A percentile compares a stretch with the other conserved stretches of the same genome.
Evolutionary conservation across 2,888 invertebrate genomes (phyloP).

Genomic region (Latheticus oryzae): DNA sequence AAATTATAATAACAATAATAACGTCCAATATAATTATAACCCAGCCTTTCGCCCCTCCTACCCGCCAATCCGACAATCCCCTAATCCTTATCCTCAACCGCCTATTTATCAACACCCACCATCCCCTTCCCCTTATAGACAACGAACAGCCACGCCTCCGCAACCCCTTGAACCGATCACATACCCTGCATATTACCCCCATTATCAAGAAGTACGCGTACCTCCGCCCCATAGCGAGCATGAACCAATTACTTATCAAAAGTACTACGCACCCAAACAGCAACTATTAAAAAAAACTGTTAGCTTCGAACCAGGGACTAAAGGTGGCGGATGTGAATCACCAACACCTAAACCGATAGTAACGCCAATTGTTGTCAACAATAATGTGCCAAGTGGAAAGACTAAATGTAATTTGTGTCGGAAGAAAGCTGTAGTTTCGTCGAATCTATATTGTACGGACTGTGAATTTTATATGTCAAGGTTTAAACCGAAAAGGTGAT

Average conservation of each 20-base stretch:
- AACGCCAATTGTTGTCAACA: conserved; percentile 63
- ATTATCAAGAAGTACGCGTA: conserved; percentile 48
- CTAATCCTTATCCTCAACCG: conserved; percentile 34
- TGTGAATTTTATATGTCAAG: conserved; percentile 94
- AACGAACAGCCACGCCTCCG: conserved; percentile 40
- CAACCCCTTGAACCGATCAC: background rate
- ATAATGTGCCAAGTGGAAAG: conserved; percentile 67
- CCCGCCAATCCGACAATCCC: conserved; percentile 53
- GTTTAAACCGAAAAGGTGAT: conserved; percentile 72
- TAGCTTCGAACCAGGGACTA: conserved; percentile 80
- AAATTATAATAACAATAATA: no score
- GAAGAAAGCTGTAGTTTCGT: conserved; percentile 82
- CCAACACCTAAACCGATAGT: conserved; percentile 60
- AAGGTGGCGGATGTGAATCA: conserved; percentile 69
- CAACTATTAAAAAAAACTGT: conserved; percentile 75
- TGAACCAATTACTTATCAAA: conserved; percentile 76
- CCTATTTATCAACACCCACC: conserved; percentile 59
- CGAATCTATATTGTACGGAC: conserved; percentile 87
- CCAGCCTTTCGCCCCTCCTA: conserved; percentile 60
- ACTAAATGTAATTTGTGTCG: conserved; percentile 87
- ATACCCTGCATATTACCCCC: conserved; percentile 40
- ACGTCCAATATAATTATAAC: no score
- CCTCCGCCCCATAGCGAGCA: conserved; percentile 56
- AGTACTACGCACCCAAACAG: conserved; percentile 72
- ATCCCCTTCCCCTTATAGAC: conserved; percentile 57